These are phyloP conservation scores for Meta bourneti DNA, from an alignment of 2,888 invertebrate species.

Conservation along the genomic window DNA sequence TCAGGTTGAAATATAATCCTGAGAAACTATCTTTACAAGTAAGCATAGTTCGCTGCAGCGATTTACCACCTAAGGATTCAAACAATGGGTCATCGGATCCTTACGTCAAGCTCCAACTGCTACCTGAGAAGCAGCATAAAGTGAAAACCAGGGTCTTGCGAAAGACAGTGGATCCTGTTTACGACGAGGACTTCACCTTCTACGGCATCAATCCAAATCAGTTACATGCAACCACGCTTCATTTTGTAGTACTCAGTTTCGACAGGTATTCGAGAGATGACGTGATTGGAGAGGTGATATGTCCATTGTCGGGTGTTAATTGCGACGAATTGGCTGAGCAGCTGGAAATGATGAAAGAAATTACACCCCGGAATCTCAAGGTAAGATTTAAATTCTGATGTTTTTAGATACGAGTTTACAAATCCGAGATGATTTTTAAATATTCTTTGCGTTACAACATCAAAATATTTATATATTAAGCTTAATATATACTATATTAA, in stretches of 20 bases:
- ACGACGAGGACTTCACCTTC: conserved; percentile 99
- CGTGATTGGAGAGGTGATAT: conserved; percentile 97
- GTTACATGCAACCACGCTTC: conserved; percentile 92
- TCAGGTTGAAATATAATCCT: conserved; percentile 84
- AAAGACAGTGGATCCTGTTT: conserved; percentile 96
- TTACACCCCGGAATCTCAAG: conserved; percentile 95
- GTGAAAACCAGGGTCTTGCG: conserved; percentile 97
- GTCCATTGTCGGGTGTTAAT: conserved; percentile 81
- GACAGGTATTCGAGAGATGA: conserved; percentile 99
- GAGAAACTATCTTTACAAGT: conserved; percentile 89
- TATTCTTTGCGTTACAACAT: background rate
- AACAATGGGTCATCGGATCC: conserved; percentile 93
- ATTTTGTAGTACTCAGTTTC: conserved; percentile 93
- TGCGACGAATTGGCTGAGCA: conserved; percentile 81
- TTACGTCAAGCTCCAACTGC: conserved; percentile 97
- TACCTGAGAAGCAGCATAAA: conserved; percentile 98
- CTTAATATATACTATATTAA: too few species aligned
- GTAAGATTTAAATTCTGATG: conserved; percentile 82
- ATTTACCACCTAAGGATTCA: conserved; percentile 91
- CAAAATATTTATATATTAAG: background rate
- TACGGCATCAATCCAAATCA: conserved; percentile 94
- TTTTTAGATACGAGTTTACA: background rate
- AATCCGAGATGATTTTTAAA: background rate
- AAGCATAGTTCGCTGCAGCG: conserved; percentile 93
- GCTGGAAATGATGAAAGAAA: conserved; percentile 90